Percentiles rank a stretch among this genome's conserved stretches.
Evolutionary conservation across 2,113 vertebrate genomes (phyloP).

Genomic region (Takifugu bimaculatus): DNA sequence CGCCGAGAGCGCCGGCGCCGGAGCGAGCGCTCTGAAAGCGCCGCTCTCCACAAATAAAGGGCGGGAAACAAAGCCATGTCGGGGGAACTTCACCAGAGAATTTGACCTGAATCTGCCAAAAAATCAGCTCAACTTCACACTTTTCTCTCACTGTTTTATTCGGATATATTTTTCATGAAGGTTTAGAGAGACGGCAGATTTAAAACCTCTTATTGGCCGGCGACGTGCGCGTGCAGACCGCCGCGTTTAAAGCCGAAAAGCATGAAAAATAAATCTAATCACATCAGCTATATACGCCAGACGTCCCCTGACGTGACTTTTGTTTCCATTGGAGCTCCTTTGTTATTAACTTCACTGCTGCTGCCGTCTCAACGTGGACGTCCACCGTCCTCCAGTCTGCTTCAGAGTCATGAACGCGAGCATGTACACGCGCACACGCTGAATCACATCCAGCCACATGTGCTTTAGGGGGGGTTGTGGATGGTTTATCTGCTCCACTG

Average conservation of each 20-base stretch:
- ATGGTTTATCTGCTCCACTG: constrained; percentile 52
- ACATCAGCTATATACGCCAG: constrained; percentile 22
- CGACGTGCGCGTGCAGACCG: neutral
- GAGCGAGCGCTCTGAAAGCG: constrained; percentile 53
- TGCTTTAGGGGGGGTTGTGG: constrained; percentile 46
- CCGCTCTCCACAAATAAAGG: constrained; percentile 18
- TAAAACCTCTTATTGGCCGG: too few relatives aligned
- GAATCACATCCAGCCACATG: constrained; percentile 55
- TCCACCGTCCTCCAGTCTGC: neutral
- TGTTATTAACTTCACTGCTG: neutral
- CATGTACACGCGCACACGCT: neutral
- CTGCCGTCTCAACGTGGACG: neutral
- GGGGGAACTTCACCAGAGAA: constrained; percentile 31
- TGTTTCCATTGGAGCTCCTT: neutral
- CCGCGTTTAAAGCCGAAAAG: constrained; percentile 42
- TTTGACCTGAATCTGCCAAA: constrained; percentile 14
- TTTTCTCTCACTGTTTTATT: constrained; percentile 1
- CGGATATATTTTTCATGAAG: constrained; percentile 3
- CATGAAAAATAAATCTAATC: constrained; percentile 33
- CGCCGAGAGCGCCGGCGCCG: constrained; percentile 21
- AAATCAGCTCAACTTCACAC: constrained; percentile 8
- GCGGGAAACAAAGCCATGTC: constrained; percentile 15
- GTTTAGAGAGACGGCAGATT: neutral
- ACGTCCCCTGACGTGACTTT: constrained; percentile 34
- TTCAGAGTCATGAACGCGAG: constrained; percentile 1